Evolutionary conservation across 2,888 invertebrate species (phyloP), one percentile per base, ranked within the genome.

Genomic region (Anticlea derivata): DNA sequence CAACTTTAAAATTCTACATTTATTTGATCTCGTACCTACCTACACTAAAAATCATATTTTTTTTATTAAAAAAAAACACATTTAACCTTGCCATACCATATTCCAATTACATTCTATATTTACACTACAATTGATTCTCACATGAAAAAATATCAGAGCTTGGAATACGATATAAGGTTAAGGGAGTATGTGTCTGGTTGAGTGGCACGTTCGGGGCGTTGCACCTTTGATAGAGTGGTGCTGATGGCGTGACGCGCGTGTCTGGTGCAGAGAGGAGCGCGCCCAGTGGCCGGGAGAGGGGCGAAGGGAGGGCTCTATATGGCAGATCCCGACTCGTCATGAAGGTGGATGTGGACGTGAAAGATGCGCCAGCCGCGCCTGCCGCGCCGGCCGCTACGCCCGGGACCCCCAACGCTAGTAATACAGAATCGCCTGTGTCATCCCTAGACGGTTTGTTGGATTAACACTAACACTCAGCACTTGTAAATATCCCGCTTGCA

Each of bases 391-490:
- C 68, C 63, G 71, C 66, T 58, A 64, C 72, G 43, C 62, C 78
- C 56, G 71, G 73, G 63, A 78, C 80, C 46, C 73, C 77, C 68
- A 75, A 66, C 73, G 68, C 80, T 83, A 85, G 83, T 87, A 86
- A 81, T 80, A 85, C 83, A 63, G 86, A 85, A 63, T 86, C 88
- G 65, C 86, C 88, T 70, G 81, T 84, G 58, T 84, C 86, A 73
- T 88, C 85, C 66, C 67, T 85, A 66, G 86, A 86, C 80, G 87
- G 88, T 88, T 87, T 86, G 87, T 87, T 81, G 75, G 74, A 70
- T 73, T 70, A 71, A 73, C 54, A 55, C 55, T 63, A 62, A 60
- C 58, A 49, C 53, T 24, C 24, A 37, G 44, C 55, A 58, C 56
- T 43, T 75, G 68, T 75, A 69, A 62, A 74, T 72, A 68, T 43